Evolutionary conservation across 2,888 invertebrate genomes (phyloP).

Genomic region (Noctua pronuba): DNA sequence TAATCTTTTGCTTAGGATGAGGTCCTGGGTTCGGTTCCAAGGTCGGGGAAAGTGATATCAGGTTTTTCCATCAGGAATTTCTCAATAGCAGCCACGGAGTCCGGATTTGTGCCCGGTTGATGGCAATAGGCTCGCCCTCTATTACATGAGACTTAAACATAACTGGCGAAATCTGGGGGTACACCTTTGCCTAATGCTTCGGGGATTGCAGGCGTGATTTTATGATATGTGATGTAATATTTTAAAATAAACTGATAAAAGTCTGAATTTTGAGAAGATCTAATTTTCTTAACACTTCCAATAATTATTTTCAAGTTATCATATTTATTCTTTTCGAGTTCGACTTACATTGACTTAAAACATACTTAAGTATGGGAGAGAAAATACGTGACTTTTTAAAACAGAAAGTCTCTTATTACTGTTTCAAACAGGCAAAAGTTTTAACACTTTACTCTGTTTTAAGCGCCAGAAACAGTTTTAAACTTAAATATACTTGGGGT

Average conservation of each 20-base stretch:
- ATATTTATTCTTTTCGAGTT: not conserved
- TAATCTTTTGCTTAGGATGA: no score
- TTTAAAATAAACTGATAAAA: not conserved
- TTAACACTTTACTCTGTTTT: not conserved
- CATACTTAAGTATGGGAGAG: no score
- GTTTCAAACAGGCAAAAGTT: slow-evolving; percentile 21
- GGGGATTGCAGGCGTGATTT: not conserved
- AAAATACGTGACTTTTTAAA: slow-evolving; percentile 12
- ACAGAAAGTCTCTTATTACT: not conserved
- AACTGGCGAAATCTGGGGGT: no score
- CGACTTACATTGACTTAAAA: not conserved
- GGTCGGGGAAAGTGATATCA: no score
- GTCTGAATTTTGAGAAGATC: not conserved
- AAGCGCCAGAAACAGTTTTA: slow-evolving; percentile 25
- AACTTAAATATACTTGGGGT: slow-evolving; percentile 35
- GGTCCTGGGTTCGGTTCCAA: no score
- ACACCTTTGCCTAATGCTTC: no score
- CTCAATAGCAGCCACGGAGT: no score
- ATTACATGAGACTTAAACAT: no score
- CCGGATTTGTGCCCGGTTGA: no score
- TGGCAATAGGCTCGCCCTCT: no score
- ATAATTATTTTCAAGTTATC: not conserved
- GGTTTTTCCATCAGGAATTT: no score
- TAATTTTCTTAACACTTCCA: not conserved
- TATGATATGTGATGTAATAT: no score